A percentile compares a stretch with the other conserved stretches of the same genome.
Conservation (phyloP, 2,888 invertebrate genomes). For the Leucoma salicis region DNA sequence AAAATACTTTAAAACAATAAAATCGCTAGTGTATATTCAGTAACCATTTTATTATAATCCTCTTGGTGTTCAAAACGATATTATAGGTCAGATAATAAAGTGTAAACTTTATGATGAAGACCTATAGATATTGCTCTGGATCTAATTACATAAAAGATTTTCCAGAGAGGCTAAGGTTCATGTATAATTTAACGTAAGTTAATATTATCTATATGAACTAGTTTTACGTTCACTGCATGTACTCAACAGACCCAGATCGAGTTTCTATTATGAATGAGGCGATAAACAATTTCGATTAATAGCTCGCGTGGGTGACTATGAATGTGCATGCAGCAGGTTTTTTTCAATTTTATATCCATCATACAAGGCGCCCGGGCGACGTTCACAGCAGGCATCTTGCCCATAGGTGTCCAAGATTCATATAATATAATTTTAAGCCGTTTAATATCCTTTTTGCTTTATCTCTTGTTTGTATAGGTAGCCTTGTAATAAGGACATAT, state of each 20-base stretch:
- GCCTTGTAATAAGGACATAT: background rate
- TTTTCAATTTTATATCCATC: conserved; percentile 60
- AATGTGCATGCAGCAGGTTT: conserved; percentile 32
- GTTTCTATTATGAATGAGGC: conserved; percentile 64
- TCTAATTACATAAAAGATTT: background rate
- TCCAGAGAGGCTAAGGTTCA: conserved; percentile 10
- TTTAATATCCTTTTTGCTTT: conserved; percentile 45
- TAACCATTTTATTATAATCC: no score
- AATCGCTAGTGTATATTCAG: no score
- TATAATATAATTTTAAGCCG: conserved; percentile 54
- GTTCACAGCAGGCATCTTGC: conserved; percentile 60
- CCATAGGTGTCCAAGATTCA: conserved; percentile 50
- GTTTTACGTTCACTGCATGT: conserved; percentile 42
- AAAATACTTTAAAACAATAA: no score
- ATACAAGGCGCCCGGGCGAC: conserved; percentile 62
- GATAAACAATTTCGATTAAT: conserved; percentile 71
- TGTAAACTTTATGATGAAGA: background rate
- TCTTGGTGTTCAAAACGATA: no score
- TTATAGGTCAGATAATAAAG: no score
- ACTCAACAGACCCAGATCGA: conserved; percentile 51
- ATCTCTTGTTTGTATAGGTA: conserved; percentile 18
- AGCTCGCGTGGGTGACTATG: conserved; percentile 60
- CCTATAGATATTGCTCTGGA: background rate
- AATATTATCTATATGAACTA: conserved; percentile 44
- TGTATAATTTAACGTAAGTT: conserved; percentile 43